Evolutionary conservation across 1,140 invertebrate species (phyloP).

Genomic region (Eriosoma lanigerum): DNA sequence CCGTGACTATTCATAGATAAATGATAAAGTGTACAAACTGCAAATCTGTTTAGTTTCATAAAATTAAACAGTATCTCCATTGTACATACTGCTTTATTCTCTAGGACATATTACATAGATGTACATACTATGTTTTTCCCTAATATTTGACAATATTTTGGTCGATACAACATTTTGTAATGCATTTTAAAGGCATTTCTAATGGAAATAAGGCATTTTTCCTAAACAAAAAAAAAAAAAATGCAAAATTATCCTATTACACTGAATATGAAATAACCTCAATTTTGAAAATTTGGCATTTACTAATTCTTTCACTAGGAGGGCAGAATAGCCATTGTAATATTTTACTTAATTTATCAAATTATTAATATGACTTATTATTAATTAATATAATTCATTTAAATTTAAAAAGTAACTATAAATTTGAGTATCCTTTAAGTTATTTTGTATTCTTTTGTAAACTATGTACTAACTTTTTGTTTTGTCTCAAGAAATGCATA

Average conservation of each 20-base stretch:
- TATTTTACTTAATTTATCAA: too few relatives aligned
- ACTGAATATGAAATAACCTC: background rate
- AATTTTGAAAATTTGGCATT: background rate
- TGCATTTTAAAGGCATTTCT: background rate
- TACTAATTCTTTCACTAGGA: background rate
- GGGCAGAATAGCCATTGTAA: too few relatives aligned
- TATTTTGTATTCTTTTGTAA: background rate
- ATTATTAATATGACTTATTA: too few relatives aligned
- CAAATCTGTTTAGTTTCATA: too few relatives aligned
- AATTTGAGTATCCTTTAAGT: background rate
- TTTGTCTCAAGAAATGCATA: too few relatives aligned
- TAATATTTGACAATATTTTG: slow-evolving; percentile 16
- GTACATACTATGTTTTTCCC: slow-evolving; percentile 9
- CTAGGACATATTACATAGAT: background rate
- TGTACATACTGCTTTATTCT: background rate
- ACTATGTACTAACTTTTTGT: background rate
- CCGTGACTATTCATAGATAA: too few relatives aligned
- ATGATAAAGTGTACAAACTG: too few relatives aligned
- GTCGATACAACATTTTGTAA: slow-evolving; percentile 8
- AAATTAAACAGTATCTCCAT: background rate
- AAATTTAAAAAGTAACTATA: background rate
- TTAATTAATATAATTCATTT: too few relatives aligned
- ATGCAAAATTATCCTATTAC: background rate
- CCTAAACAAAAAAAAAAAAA: background rate
- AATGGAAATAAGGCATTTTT: background rate